A percentile compares a stretch with the other conserved stretches of the same genome.
These are phyloP conservation scores for Caradrina clavipalpis DNA, from an alignment of 2,888 invertebrate genomes.

Conservation along the genomic window DNA sequence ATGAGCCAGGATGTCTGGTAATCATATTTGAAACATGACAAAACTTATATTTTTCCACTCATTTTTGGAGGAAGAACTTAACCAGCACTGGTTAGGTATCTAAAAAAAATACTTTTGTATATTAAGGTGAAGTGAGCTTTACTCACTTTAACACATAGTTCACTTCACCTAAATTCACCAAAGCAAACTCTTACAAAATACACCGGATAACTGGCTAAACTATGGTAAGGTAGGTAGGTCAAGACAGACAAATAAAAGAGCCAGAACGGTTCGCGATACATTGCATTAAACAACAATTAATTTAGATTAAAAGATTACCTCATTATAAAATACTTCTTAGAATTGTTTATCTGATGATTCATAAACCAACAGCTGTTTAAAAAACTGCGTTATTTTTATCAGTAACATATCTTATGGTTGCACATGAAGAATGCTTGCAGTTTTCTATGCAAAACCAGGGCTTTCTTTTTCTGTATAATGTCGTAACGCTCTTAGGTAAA, in stretches of 20 bases:
- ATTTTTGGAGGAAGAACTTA: no score
- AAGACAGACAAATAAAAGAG: neutral
- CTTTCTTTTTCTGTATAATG: no score
- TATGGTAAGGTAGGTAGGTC: neutral
- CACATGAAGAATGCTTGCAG: neutral
- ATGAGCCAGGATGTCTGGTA: no score
- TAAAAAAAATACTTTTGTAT: no score
- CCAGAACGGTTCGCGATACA: neutral
- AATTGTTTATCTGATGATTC: constrained; percentile 40
- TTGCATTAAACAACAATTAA: constrained; percentile 11
- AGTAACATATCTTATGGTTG: constrained; percentile 9
- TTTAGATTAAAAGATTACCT: constrained; percentile 14
- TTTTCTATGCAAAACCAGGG: neutral
- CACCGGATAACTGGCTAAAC: neutral
- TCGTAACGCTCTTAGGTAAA: no score
- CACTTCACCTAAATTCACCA: neutral
- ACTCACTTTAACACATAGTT: neutral
- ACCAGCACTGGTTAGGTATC: no score
- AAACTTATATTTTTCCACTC: no score
- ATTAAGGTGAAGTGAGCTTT: no score
- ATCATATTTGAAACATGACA: no score
- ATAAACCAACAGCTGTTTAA: constrained; percentile 29
- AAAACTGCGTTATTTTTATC: constrained; percentile 35
- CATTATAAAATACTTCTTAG: constrained; percentile 32
- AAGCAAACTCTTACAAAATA: neutral